Evolutionary conservation across 2,888 invertebrate species (phyloP), one percentile per base, ranked within the genome.

Genomic region (Drosophila mayaguana): DNA sequence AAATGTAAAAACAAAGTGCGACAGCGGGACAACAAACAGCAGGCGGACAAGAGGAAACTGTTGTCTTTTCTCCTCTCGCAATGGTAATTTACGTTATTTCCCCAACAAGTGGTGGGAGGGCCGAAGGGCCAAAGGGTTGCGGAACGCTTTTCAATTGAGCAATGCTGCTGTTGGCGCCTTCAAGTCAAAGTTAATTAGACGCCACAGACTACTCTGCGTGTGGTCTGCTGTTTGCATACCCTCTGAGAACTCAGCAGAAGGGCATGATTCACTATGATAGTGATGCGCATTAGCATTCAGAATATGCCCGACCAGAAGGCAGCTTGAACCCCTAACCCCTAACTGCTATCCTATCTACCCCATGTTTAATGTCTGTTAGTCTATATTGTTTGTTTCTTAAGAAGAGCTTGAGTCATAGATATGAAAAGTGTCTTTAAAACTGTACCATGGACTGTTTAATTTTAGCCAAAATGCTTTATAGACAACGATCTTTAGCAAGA

Each of bases 21-120:
- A 8, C 14, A 25, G 14, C 45, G 45, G 22, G 20, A 7, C n/a
- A 25, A 1, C 34, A 46, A 25, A 20, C 55, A 36, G 46, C 53
- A 34, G 65, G 57, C 59, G 60, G 46, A 48, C 46, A 46, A 62
- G 46, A 46, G 51, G 40, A 20, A 40, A 28, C 38, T 38, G 68
- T 55, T 59, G 48, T 46, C 40, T 43, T 50, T 38, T 12, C 9
- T 42, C 25, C 43, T 38, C 55, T 46, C 51, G 36, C 18, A 54
- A 79, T 82, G 63, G 68, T 75, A 87, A 89, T 88, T 84, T 84
- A 85, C 88, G 80, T 73, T 77, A 85, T 64, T 80, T 77, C 66
- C 56, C 60, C 51, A 63, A 36, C 59, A 54, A 72, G 61, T 80
- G 83, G 63, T 6, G 18, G 16, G 8, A 7, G 28, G 28, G 34